Conservation (phyloP, 1,140 invertebrate species). For the Probaryconus sp. region DNA sequence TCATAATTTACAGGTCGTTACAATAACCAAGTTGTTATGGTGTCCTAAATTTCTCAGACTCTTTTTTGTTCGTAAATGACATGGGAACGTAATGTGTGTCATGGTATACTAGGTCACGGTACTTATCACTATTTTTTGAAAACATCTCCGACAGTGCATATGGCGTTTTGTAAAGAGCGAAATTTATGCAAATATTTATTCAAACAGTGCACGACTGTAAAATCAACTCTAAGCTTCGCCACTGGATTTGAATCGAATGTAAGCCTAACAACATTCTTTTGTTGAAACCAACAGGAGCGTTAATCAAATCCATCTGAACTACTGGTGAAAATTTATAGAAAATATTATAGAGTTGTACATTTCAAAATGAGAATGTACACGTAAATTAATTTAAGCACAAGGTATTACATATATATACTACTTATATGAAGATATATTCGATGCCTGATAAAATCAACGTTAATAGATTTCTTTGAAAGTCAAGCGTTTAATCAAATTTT, state of each 20-base stretch:
- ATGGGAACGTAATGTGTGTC: conserved; percentile 25
- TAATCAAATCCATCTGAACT: no score
- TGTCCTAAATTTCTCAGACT: conserved; percentile 16
- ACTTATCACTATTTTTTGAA: conserved; percentile 26
- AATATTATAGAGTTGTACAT: no score
- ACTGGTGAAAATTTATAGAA: no score
- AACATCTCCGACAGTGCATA: neutral
- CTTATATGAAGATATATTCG: no score
- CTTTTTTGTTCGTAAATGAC: conserved; percentile 11
- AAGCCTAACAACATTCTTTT: neutral
- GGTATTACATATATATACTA: no score
- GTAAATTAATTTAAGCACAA: no score
- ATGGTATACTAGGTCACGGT: conserved; percentile 28
- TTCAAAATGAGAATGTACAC: no score
- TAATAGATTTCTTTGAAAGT: no score
- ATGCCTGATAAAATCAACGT: no score
- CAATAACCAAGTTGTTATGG: conserved; percentile 17
- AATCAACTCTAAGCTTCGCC: neutral
- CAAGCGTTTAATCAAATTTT: no score
- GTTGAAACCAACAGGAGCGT: neutral
- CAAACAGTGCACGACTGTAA: neutral
- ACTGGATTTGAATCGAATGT: neutral
- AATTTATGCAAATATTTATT: conserved; percentile 29
- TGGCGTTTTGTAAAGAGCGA: neutral
- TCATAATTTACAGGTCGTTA: conserved; percentile 18